Base-by-base conservation (phyloP, 2,113 vertebrate genomes). In the Corydoras maculifer region DNA sequence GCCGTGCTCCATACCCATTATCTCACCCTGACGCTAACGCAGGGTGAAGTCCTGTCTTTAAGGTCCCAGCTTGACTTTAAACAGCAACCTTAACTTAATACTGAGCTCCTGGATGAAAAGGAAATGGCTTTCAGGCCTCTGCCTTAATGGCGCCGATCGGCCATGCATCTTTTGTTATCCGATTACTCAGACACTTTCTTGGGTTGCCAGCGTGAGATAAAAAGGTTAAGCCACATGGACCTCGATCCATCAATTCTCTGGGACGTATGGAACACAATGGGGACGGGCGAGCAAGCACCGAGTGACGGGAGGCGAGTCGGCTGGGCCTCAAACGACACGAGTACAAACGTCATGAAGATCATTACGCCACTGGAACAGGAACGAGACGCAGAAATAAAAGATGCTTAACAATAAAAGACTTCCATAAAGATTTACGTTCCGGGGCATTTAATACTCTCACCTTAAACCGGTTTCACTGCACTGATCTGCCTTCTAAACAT, bases 81-180 rank as follows among this genome's bases (percentile, higher is more conserved):
- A 62, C 68, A 69, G 58, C 69, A 54, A 59, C 61, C 69, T 18
- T 78, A 78, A 78, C 65, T 71, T 75, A 68, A 79, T 74, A 71
- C 53, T 55, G 12, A 54, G 58, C 71, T 79, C 66, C 62, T 71
- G 74, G 70, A 69, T 49, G 73, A 68, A 70, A 76, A 73, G 49
- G 55, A 79, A 73, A 65, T 67, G 30, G 67, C 58, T 51, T 68
- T 57, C 35, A 43, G 35, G 35, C 35, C 35, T 43, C 35, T 43
- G 35, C 35, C 35, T 43, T 43, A 43, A 43, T 43, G 35, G 35
- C 35, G 35, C 35, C 35, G 35, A 43, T 43, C 4, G 35, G 50
- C 57, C 50, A 66, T 65, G 59, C n/a, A 29, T 54, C 60, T 70
- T 74, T 32, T 35, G 58, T 66, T 68, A 76, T 70, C 54, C 51